phyloP scores from a whole-genome alignment of 1,140 invertebrate genomes.

The Eubasilissa regina region DNA sequence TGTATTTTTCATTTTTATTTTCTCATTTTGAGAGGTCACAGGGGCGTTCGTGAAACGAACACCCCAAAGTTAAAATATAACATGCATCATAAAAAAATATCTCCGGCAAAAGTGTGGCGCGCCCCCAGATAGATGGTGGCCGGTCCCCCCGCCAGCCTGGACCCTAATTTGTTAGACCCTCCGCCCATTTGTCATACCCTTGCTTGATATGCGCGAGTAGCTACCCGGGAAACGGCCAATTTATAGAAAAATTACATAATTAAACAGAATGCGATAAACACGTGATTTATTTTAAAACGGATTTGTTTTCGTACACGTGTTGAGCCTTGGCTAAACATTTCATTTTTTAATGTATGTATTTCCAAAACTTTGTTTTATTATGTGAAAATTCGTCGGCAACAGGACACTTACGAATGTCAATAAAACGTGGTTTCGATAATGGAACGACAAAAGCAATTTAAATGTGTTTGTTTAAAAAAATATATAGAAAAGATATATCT shows the following conservation, averaged over 20 bases:
- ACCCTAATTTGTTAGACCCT: constrained; percentile 40
- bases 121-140: background rate
- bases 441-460: too few species aligned
- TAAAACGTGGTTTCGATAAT: too few species aligned
- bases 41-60: background rate
- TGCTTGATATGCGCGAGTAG: background rate
- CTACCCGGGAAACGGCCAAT: constrained; percentile 15
- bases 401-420: too few species aligned
- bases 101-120: background rate
- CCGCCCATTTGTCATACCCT: constrained; percentile 34
- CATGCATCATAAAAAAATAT: constrained; percentile 22
- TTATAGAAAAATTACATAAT: constrained; percentile 46
- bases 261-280: constrained; percentile 18
- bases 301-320: background rate
- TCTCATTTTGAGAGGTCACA: too few species aligned
- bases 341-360: too few species aligned
- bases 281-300: background rate
- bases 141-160: background rate
- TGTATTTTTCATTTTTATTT: too few species aligned
- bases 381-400: too few species aligned
- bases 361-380: too few species aligned
- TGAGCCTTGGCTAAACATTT: background rate
- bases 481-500: too few species aligned
- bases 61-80: constrained; percentile 3
- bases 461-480: too few species aligned